Evolutionary conservation across 2,113 vertebrate genomes (phyloP), one percentile per base, ranked within the genome.

Genomic region (Arvicanthis niloticus): DNA sequence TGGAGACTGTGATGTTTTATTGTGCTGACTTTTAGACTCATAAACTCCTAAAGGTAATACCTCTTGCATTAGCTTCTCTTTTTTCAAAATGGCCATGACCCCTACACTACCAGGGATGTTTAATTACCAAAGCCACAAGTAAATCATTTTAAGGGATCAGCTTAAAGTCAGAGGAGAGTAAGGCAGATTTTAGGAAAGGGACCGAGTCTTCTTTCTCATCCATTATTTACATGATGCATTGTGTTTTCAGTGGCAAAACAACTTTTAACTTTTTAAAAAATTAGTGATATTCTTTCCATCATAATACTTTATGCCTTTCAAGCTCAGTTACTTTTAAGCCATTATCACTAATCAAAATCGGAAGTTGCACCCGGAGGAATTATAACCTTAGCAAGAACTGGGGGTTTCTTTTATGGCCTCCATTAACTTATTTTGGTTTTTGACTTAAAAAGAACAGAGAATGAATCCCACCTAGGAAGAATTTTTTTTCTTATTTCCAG

Each of bases 11-110:
- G 80, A 78, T 94, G 51, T 85, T 97, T 96, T 94, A 98, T 95
- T 82, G 91, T 91, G 56, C 65, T 93, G 94, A 96, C 80, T 95
- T 96, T 93, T 45, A 97, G 37, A 58, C 34, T 95, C 89, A 88
- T 85, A 93, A 86, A 97, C 73, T 91, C 93, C 82, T 87, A 84
- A 76, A 96, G 85, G 76, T 81, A 91, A 91, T 34, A 67, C 11
- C 51, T 42, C 7, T 73, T 56, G 6, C 31, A 91, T 70, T 80
- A 65, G 45, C 73, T 60, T 48, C 8, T 88, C 26, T 77, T 37
- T 84, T 92, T 77, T 72, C 84, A 90, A 73, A 97, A 60, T 53
- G 65, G 48, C 53, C 76, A 37, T 12, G 40, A 37, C 37, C 48
- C 75, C 93, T 89, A 37, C 34, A 80, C 96, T 67, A 29, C 13